phyloP scores from a whole-genome alignment of 2,888 invertebrate genomes.

The Bruchidius siliquastri region DNA sequence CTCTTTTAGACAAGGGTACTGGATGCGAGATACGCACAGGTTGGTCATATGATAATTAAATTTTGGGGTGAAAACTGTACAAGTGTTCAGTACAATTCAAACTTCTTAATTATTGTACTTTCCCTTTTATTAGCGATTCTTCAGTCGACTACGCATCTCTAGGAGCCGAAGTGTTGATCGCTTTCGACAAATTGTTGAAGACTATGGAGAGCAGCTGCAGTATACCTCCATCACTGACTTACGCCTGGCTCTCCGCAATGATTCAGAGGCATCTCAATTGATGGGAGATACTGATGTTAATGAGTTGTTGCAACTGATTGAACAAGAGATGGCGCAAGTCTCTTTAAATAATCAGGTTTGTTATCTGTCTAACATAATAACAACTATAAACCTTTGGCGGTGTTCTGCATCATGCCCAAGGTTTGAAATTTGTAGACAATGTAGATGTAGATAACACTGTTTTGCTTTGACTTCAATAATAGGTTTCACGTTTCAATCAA shows the following conservation, averaged over 20 bases:
- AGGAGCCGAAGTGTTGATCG: conserved; percentile 28
- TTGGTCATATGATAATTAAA: no score
- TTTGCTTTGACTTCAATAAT: no score
- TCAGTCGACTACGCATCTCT: conserved; percentile 20
- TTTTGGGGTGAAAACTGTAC: conserved; percentile 10
- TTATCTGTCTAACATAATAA: no score
- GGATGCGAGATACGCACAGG: no score
- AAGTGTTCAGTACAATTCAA: conserved; percentile 4
- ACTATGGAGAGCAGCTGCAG: conserved; percentile 16
- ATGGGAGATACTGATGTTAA: conserved; percentile 28
- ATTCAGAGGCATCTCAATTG: conserved; percentile 23
- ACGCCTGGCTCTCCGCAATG: conserved; percentile 20
- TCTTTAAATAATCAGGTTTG: conserved; percentile 13
- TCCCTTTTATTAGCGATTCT: conserved; percentile 23
- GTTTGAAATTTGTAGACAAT: no score
- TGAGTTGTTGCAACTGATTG: conserved; percentile 28
- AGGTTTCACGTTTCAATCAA: no score
- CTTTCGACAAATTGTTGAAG: conserved; percentile 25
- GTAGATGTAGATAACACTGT: no score
- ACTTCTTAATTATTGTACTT: background rate
- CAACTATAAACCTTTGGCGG: no score
- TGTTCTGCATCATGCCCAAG: no score
- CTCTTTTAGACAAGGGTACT: no score
- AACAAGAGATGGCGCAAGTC: conserved; percentile 26
- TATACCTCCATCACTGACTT: conserved; percentile 22